A percentile compares a stretch with the other conserved stretches of the same genome.
Conservation (phyloP, 2,797 vertebrate genomes). For the Sebastes ruberrimus region DNA sequence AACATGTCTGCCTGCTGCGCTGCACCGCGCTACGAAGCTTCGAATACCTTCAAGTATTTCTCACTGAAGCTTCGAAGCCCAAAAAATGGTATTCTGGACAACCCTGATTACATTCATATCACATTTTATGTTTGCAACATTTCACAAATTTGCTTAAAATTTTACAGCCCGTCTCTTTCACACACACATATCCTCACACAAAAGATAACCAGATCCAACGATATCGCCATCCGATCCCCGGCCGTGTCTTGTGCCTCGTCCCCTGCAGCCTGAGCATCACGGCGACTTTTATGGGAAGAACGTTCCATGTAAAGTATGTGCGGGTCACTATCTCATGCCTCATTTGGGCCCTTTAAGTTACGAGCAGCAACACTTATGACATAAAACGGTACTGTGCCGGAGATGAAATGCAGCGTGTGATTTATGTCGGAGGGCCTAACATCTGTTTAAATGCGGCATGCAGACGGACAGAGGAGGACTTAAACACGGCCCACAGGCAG, state of each 20-base stretch:
- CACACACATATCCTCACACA: background rate
- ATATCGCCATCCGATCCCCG: slow-evolving; percentile 7
- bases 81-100: background rate
- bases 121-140: no score
- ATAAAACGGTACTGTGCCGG: slow-evolving; percentile 68
- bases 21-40: background rate
- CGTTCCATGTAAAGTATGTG: slow-evolving; percentile 52
- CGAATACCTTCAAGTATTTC: no score
- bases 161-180: background rate
- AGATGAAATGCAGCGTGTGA: slow-evolving; percentile 75
- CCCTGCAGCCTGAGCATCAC: slow-evolving; percentile 6
- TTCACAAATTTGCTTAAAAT: background rate
- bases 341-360: slow-evolving; percentile 72
- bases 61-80: no score
- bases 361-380: slow-evolving; percentile 71
- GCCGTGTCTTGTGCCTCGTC: slow-evolving; percentile 3
- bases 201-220: slow-evolving; percentile 12
- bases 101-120: background rate
- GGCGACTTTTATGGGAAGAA: slow-evolving; percentile 42
- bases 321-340: slow-evolving; percentile 70
- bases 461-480: slow-evolving; percentile 59
- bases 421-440: slow-evolving; percentile 71
- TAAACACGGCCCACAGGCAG: slow-evolving; percentile 55
- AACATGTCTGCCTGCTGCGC: background rate
- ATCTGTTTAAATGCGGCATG: slow-evolving; percentile 79